phyloP scores from a whole-genome alignment of 2,113 vertebrate species.

The Tyrannus savana region DNA sequence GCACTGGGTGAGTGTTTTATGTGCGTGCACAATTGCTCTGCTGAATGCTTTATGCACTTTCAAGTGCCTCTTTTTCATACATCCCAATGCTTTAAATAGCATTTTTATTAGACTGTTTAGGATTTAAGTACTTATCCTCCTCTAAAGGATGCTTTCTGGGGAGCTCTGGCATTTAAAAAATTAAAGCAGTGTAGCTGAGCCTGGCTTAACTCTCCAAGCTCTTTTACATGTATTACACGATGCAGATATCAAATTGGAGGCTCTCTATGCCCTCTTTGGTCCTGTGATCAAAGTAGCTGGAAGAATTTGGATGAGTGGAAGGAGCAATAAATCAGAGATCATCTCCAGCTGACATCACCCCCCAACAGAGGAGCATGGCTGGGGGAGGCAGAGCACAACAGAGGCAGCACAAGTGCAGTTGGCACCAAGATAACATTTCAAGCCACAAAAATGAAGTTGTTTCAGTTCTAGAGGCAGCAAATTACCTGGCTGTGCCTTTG shows the following conservation, averaged over 20 bases:
- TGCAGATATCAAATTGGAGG: background rate
- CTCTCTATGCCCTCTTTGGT: accelerated
- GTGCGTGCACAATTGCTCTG: background rate
- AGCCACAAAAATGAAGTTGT: conserved; percentile 49
- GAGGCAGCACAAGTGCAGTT: background rate
- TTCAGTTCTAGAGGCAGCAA: conserved; percentile 44
- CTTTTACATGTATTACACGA: background rate
- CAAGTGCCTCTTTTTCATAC: conserved; percentile 13
- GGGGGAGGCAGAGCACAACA: background rate
- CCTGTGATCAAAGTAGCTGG: background rate
- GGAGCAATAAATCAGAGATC: background rate
- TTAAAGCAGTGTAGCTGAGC: conserved; percentile 11
- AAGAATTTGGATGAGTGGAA: background rate
- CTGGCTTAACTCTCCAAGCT: background rate
- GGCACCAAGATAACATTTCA: conserved; percentile 25
- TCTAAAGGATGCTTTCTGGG: conserved; percentile 13
- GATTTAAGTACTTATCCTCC: conserved; percentile 36
- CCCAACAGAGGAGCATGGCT: accelerated
- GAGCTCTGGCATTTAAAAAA: conserved; percentile 23
- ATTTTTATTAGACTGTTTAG: conserved; percentile 37
- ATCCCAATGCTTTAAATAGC: background rate
- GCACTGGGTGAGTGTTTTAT: background rate
- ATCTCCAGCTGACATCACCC: background rate
- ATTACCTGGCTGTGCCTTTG: conserved; percentile 39
- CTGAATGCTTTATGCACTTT: conserved; percentile 19